Percentiles rank a stretch among this genome's conserved stretches.
phyloP scores from a whole-genome alignment of 2,888 invertebrate species.

The Meta bourneti region DNA sequence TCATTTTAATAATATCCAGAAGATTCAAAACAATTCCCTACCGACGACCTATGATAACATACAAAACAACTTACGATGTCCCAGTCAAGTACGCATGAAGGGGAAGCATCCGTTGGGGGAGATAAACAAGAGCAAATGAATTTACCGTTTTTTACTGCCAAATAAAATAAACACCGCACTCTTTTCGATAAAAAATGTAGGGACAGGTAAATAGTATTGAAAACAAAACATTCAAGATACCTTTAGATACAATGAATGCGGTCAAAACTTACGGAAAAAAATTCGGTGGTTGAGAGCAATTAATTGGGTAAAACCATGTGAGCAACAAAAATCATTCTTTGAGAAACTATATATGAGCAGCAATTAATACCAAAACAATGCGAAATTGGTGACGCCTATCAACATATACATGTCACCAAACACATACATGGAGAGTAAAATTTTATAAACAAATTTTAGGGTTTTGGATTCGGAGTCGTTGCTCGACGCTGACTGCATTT shows the following conservation, averaged over 20 bases:
- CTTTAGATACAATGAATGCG: neutral
- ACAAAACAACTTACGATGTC: neutral
- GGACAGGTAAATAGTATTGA: no score
- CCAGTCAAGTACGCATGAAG: constrained; percentile 58
- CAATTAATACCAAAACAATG: neutral
- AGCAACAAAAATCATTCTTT: neutral
- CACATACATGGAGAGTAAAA: neutral
- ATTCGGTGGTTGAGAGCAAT: neutral
- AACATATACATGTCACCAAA: neutral
- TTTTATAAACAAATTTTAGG: neutral
- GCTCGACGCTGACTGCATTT: neutral
- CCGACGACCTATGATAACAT: neutral
- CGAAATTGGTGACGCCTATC: neutral
- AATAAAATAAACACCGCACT: no score
- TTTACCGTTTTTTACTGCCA: no score
- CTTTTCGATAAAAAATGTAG: no score
- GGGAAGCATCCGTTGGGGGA: constrained; percentile 6
- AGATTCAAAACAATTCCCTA: neutral
- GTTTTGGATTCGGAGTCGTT: neutral
- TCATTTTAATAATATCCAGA: neutral
- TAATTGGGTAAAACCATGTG: neutral
- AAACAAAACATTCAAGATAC: no score
- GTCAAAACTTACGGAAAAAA: neutral
- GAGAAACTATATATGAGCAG: neutral
- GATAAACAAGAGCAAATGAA: neutral